phyloP scores from a whole-genome alignment of 2,888 invertebrate species.

The Ormyrus thymus region DNA sequence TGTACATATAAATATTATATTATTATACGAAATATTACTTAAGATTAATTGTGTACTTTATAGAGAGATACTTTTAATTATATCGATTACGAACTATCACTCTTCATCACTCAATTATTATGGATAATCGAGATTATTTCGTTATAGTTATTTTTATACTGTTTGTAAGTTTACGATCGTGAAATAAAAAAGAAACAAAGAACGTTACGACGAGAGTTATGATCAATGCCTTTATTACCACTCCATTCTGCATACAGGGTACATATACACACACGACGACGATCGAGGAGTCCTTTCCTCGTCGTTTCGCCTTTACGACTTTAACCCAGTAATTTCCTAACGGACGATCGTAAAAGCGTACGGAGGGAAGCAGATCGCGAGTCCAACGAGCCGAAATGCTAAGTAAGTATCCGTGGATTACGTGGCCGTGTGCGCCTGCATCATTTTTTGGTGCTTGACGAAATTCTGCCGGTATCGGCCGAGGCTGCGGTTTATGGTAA shows the following conservation, averaged over 20 bases:
- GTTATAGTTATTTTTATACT: slow-evolving; percentile 67
- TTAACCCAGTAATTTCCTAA: slow-evolving; percentile 32
- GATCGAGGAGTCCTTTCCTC: background rate
- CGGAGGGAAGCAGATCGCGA: no score
- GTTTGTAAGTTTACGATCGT: slow-evolving; percentile 64
- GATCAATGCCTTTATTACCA: slow-evolving; percentile 46
- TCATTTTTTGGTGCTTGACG: slow-evolving; percentile 27
- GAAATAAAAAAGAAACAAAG: slow-evolving; percentile 59
- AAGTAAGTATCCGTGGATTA: slow-evolving; percentile 33
- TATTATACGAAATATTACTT: slow-evolving; percentile 51
- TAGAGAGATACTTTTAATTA: slow-evolving; percentile 44
- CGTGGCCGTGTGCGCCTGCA: background rate
- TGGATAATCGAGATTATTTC: slow-evolving; percentile 61
- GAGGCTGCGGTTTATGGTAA: background rate
- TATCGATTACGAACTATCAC: slow-evolving; percentile 54
- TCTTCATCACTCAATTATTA: slow-evolving; percentile 56
- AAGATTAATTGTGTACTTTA: slow-evolving; percentile 48
- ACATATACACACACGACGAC: background rate
- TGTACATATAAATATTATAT: slow-evolving; percentile 60
- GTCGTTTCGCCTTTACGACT: slow-evolving; percentile 21
- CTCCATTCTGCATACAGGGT: background rate
- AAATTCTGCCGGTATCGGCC: background rate
- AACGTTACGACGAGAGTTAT: slow-evolving; percentile 57
- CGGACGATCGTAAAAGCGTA: slow-evolving; percentile 32
- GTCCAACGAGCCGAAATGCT: slow-evolving; percentile 10